These are phyloP conservation scores for Hypomecis atomaria DNA, from an alignment of 2,888 invertebrate species.

Conservation along the genomic window DNA sequence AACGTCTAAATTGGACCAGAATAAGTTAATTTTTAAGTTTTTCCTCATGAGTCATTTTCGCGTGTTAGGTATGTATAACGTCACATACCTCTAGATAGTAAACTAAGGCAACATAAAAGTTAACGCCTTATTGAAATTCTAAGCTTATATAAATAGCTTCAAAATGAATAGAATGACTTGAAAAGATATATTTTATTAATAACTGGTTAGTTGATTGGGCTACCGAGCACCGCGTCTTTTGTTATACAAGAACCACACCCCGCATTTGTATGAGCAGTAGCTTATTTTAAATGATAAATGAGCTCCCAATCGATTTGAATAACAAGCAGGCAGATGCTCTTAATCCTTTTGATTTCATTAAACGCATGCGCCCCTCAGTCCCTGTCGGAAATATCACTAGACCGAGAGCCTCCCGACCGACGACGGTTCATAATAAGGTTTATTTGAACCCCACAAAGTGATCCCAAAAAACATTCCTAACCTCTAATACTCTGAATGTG, in stretches of 20 bases:
- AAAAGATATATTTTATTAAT: slow-evolving; percentile 64
- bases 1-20: too few species aligned
- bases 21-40: too few species aligned
- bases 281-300: slow-evolving; percentile 84
- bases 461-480: slow-evolving; percentile 41
- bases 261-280: slow-evolving; percentile 82
- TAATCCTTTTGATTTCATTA: slow-evolving; percentile 85
- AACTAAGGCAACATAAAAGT: too few species aligned
- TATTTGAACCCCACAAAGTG: slow-evolving; percentile 50
- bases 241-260: slow-evolving; percentile 80
- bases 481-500: slow-evolving; percentile 47
- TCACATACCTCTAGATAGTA: too few species aligned
- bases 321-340: slow-evolving; percentile 84
- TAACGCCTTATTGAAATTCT: too few species aligned
- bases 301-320: slow-evolving; percentile 84
- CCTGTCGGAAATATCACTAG: slow-evolving; percentile 84
- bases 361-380: slow-evolving; percentile 81
- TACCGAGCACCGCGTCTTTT: slow-evolving; percentile 75
- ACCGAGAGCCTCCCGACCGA: slow-evolving; percentile 68
- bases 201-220: slow-evolving; percentile 78
- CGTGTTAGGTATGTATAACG: too few species aligned
- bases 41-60: too few species aligned
- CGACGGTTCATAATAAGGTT: slow-evolving; percentile 71
- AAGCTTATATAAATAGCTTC: too few species aligned
- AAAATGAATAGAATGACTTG: slow-evolving; percentile 18